Evolutionary conservation across 2,888 invertebrate species (phyloP).

Genomic region (Metallyticus violacea): DNA sequence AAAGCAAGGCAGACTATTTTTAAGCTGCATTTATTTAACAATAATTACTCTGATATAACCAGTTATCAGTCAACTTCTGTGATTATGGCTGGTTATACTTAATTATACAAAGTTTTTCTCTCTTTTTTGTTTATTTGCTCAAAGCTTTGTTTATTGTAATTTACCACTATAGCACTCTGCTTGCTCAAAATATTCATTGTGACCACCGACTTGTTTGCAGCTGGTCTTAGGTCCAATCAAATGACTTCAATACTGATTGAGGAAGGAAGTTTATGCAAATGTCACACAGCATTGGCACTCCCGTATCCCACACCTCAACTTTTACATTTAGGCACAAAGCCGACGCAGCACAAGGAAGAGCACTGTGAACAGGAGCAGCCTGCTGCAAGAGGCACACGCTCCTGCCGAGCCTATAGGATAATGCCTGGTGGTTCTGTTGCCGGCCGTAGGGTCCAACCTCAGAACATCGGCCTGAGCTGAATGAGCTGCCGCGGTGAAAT

Average conservation of each 20-base stretch:
- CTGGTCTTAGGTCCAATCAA: background rate
- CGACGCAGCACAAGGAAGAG: background rate
- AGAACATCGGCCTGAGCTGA: slow-evolving; percentile 45
- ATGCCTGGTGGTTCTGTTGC: slow-evolving; percentile 37
- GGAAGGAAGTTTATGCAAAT: too few relatives aligned
- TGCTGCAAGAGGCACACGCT: background rate
- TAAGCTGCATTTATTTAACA: background rate
- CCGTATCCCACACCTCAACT: background rate
- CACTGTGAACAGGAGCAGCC: background rate
- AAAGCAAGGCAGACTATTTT: background rate
- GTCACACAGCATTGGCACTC: too few relatives aligned
- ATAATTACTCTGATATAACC: background rate
- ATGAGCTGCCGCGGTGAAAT: slow-evolving; percentile 47
- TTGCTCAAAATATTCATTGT: background rate
- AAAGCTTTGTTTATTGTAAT: background rate
- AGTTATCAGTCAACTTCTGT: background rate
- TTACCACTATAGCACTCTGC: background rate
- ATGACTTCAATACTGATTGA: background rate
- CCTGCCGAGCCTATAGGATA: background rate
- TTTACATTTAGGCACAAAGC: background rate
- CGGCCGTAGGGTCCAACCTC: slow-evolving; percentile 39
- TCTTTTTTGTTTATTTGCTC: background rate
- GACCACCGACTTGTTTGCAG: background rate
- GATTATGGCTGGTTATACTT: background rate
- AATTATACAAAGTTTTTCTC: background rate